Percentiles rank a stretch among this genome's conserved stretches.
Evolutionary conservation across 2,113 vertebrate species (phyloP).

Genomic region (Butastur rufipennis): DNA sequence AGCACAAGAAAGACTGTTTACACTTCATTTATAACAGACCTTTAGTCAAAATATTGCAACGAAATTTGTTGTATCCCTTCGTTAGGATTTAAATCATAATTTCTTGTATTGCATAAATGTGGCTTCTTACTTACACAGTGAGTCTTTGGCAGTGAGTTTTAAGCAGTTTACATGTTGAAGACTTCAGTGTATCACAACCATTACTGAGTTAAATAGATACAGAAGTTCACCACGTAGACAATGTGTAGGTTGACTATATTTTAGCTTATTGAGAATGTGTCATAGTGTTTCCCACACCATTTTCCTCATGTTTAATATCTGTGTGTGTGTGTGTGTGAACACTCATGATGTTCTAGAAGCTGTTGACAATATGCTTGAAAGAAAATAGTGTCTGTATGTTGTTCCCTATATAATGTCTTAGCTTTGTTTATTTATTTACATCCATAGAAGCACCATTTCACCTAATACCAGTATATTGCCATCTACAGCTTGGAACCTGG

Average conservation of each 20-base stretch:
- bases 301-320: not conserved
- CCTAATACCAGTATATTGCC: not conserved
- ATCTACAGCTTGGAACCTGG: not conserved
- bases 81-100: not conserved
- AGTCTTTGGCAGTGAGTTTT: not conserved
- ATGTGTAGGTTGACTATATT: not conserved
- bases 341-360: not conserved
- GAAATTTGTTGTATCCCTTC: not conserved
- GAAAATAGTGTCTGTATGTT: not conserved
- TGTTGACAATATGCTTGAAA: not conserved
- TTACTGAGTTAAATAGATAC: not conserved
- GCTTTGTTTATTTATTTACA: not conserved
- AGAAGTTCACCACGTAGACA: not conserved
- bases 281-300: not conserved
- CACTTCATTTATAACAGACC: not conserved
- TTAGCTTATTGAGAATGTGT: not conserved
- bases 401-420: not conserved
- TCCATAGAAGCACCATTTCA: not conserved
- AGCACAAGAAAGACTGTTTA: not conserved
- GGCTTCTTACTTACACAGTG: not conserved
- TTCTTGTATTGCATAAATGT: not conserved
- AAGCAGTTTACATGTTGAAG: not conserved
- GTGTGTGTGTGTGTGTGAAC: not conserved
- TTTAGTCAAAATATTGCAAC: not conserved
- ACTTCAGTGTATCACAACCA: not conserved